Evolutionary conservation across 2,888 invertebrate species (phyloP).

Genomic region (Diarsia dahlii): DNA sequence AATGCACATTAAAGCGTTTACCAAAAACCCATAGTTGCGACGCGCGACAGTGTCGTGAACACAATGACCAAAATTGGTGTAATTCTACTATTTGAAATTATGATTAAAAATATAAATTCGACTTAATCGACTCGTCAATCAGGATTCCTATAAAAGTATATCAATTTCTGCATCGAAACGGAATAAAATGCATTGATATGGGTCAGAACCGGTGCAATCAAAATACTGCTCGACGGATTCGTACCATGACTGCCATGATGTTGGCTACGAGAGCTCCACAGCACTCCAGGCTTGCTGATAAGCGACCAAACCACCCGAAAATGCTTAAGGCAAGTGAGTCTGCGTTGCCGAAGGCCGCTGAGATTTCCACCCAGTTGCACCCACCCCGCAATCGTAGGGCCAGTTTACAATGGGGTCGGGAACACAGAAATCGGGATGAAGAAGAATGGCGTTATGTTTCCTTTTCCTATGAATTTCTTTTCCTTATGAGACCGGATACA

Average conservation of each 20-base stretch:
- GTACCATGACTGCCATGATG: neutral
- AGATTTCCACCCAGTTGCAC: neutral
- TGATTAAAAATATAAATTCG: no score
- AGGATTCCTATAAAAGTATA: neutral
- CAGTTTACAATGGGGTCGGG: neutral
- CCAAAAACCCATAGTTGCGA: neutral
- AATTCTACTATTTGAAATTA: no score
- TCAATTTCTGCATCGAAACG: no score
- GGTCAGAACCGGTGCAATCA: neutral
- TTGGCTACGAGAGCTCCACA: neutral
- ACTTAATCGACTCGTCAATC: neutral
- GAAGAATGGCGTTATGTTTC: no score
- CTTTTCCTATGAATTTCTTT: no score
- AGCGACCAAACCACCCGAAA: no score
- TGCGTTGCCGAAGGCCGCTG: neutral
- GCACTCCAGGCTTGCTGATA: neutral
- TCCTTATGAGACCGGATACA: no score
- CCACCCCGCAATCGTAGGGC: neutral
- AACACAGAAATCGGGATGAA: no score
- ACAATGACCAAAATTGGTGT: neutral
- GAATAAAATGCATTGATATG: no score
- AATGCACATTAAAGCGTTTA: neutral
- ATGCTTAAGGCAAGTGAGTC: no score
- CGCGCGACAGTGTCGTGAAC: neutral
- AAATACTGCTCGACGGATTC: neutral